Conservation (phyloP, 2,888 invertebrate species). For the Sepiola atlantica region DNA sequence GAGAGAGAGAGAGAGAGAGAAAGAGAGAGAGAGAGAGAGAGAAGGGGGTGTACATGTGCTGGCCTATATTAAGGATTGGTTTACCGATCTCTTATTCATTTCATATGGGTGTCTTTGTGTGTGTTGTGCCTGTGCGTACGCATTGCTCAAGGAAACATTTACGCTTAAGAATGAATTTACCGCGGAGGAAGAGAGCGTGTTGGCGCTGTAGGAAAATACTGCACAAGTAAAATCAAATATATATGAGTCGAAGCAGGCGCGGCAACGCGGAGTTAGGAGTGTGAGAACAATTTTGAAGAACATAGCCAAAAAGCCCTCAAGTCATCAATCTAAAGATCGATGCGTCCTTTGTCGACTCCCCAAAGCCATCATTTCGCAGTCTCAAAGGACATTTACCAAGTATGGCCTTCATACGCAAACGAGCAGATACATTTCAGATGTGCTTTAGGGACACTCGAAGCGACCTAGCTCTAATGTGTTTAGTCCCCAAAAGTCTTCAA, state of each 20-base stretch:
- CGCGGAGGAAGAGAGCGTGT: not conserved
- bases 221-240: not conserved
- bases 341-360: not conserved
- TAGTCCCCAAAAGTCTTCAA: not conserved
- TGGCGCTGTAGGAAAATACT: not conserved
- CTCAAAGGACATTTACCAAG: not conserved
- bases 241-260: not conserved
- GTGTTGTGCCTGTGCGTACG: not conserved
- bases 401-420: not conserved
- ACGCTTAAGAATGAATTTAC: not conserved
- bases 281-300: not conserved
- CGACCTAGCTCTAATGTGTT: not conserved
- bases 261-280: not conserved
- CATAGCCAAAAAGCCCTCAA: not conserved
- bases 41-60: not conserved
- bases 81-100: not conserved
- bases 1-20: no score
- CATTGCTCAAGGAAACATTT: no score
- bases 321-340: conserved; percentile 8
- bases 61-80: not conserved
- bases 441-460: not conserved
- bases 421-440: not conserved
- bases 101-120: not conserved
- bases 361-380: not conserved
- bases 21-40: no score